Evolutionary conservation across 1,140 invertebrate genomes (phyloP), one percentile per base, ranked within the genome.

Genomic region (Zophobas atratus): DNA sequence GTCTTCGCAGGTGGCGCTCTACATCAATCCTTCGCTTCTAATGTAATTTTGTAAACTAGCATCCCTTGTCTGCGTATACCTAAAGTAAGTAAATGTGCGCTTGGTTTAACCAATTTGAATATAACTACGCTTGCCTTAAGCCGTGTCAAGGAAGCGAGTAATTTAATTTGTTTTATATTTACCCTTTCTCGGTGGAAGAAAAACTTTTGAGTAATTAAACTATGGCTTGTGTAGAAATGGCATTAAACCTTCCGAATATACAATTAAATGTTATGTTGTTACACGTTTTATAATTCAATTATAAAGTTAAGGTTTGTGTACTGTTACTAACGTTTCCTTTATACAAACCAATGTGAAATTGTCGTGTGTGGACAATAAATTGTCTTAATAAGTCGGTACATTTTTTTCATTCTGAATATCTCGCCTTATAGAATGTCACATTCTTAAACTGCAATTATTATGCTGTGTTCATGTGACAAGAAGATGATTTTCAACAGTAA

Each of bases 31-130:
- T 67, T 67, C 60, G 39, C n/a, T 35, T 55, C 32, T 73, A 73
- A 73, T 73, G 49, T 72, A 55, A 53, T 73, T 55, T 73, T n/a
- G 49, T 73, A 73, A 73, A 73, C 49, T 73, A 73, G 49, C 71
- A 73, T 73, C 71, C 71, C 49, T 56, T 56, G 71, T 73, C 55
- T 56, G 56, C 55, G n/a, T 55, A 56, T 39, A 67, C 55, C 55
- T 38, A 73, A 41, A 38, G 51, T 43, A 73, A 73, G 49, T 56
- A 73, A 73, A 73, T 73, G 55, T 55, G 39, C 46, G 71, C 71
- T 73, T 73, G 71, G 71, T 73, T 73, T 55, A 55, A 73, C 71
- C 49, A 55, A 73, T 73, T 73, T 73, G 71, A 73, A 73, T 73
- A 55, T 67, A 67, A 1, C 38, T 38, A 57, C 36, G 35, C 20